A percentile compares a stretch with the other conserved stretches of the same genome.
These are phyloP conservation scores for Ypsolopha sequella DNA, from an alignment of 2,888 invertebrate species.

Conservation along the genomic window DNA sequence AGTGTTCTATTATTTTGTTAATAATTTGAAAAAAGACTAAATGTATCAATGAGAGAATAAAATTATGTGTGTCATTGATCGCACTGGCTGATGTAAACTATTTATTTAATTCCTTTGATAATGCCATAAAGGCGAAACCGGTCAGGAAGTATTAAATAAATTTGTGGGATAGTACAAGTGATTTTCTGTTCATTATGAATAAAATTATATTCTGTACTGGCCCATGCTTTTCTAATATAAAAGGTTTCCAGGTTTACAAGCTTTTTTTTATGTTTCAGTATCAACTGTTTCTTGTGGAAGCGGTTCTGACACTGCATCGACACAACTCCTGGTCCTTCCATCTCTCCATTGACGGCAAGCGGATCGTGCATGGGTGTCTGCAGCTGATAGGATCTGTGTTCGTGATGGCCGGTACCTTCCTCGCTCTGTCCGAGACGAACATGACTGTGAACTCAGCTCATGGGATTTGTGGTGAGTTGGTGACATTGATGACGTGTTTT, in stretches of 20 bases:
- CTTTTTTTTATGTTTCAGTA: slow-evolving; percentile 31
- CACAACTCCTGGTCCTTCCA: slow-evolving; percentile 64
- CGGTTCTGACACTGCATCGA: slow-evolving; percentile 51
- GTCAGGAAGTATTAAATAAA: too few species aligned
- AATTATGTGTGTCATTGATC: too few species aligned
- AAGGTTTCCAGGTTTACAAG: background rate
- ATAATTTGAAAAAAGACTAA: too few species aligned
- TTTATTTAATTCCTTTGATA: too few species aligned
- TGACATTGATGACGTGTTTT: background rate
- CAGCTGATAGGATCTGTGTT: slow-evolving; percentile 61
- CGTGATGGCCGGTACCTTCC: slow-evolving; percentile 61
- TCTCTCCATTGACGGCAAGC: slow-evolving; percentile 44
- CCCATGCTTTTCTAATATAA: too few species aligned
- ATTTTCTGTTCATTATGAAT: too few species aligned
- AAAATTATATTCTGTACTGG: too few species aligned
- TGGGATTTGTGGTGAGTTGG: slow-evolving; percentile 58
- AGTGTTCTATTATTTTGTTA: too few species aligned
- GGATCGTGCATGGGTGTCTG: slow-evolving; percentile 63
- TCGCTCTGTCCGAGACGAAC: slow-evolving; percentile 44
- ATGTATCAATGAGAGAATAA: too few species aligned
- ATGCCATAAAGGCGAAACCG: too few species aligned
- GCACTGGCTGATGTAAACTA: too few species aligned
- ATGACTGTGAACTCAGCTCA: slow-evolving; percentile 45
- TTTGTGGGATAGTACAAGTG: too few species aligned
- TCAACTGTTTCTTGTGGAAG: slow-evolving; percentile 62